Conservation (phyloP, 1,140 invertebrate species). For the Chrysopa pallens region DNA sequence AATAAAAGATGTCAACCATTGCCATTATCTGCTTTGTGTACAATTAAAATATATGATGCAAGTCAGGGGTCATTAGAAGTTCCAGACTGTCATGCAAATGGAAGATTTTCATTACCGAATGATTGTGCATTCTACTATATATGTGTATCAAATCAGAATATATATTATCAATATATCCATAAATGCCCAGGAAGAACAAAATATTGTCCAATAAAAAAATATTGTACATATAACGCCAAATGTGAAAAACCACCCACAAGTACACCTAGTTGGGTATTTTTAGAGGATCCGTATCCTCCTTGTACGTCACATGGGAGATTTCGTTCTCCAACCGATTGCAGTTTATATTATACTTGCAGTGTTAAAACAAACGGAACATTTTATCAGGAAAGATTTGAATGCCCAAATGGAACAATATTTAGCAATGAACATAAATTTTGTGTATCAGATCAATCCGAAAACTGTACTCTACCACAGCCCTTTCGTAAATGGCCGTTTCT, state of each 20-base stretch:
- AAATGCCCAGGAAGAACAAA: constrained; percentile 16
- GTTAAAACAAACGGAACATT: constrained; percentile 14
- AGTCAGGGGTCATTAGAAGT: constrained; percentile 4
- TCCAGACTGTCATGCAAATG: constrained; percentile 10
- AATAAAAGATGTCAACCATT: background rate
- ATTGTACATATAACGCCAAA: constrained; percentile 14
- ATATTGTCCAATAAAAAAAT: constrained; percentile 14
- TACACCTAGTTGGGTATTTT: constrained; percentile 4
- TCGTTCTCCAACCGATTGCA: constrained; percentile 19
- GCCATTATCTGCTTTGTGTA: background rate
- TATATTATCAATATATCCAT: constrained; percentile 11
- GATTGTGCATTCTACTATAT: constrained; percentile 20
- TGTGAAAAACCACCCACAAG: constrained; percentile 13
- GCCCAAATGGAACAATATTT: constrained; percentile 4
- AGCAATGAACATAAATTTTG: background rate
- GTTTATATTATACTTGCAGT: constrained; percentile 21
- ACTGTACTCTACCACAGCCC: background rate
- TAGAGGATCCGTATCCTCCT: constrained; percentile 16
- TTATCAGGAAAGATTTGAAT: constrained; percentile 20
- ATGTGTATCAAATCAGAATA: constrained; percentile 13
- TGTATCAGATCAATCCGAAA: background rate
- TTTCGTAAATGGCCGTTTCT: background rate
- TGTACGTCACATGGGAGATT: constrained; percentile 19
- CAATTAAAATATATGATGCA: constrained; percentile 5
- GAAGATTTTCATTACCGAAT: constrained; percentile 14